Evolutionary conservation across 2,113 vertebrate genomes (phyloP), one percentile per base, ranked within the genome.

Genomic region (Zootoca vivipara): DNA sequence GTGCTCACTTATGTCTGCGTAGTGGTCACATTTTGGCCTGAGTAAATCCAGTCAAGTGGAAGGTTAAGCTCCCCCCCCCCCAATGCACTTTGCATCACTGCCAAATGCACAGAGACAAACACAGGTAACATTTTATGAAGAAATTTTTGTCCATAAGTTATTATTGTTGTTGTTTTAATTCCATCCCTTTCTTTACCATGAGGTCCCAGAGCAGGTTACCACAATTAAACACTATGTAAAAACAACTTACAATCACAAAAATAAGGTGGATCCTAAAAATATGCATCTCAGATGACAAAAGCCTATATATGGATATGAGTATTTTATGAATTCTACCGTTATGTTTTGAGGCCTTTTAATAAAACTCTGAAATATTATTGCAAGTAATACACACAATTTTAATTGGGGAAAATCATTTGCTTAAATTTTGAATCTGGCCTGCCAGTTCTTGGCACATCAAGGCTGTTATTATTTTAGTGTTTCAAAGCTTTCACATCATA

Each of bases 301-400:
- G 65, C 22, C 65, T 72, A 33, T 72, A 70, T 70, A 52, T 70
- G 13, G 33, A 4, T 38, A 82, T 64, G 22, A 2, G 24, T 65
- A 26, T 40, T 40, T 78, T 86, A 85, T 42, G 24, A 2, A 85
- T 92, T 91, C 77, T 85, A 85, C 83, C 20, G 65, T 74, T 67
- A 26, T 78, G 35, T 15, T 74, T 65, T 79, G 86, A 85, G 35
- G 70, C 7, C 22, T 24, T 52, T 83, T 72, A 83, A 70, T 26
- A 46, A 83, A 92, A 90, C 9, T 88, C 89, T 93, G 72, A 81
- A 85, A 79, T 38, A 40, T 33, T 80, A 1, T 82, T 90, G 86
- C 82, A 67, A 82, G 78, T 90, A 87, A 86, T 52, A 90, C 85
- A 42, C 42, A 58, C 85, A 13, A 2, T 77, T 13, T 83, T 81